Conservation (phyloP, 2,888 invertebrate species). For the Nycteola revayana region DNA sequence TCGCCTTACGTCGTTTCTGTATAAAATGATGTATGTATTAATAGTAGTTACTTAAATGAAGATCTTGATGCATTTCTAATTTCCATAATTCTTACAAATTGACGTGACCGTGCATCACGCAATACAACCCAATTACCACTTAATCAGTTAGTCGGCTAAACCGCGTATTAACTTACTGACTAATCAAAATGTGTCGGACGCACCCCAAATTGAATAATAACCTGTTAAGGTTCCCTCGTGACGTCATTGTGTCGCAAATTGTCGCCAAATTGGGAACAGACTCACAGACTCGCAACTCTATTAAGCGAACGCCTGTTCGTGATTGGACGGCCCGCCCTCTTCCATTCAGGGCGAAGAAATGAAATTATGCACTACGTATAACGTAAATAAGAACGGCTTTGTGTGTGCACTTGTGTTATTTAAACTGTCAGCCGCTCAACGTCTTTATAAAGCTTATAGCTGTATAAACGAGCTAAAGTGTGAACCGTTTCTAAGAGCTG, state of each 20-base stretch:
- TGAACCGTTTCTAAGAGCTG: too few relatives aligned
- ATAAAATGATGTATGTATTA: too few relatives aligned
- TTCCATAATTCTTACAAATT: too few relatives aligned
- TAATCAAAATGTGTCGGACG: constrained; percentile 73
- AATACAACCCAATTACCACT: constrained; percentile 23
- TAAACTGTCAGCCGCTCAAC: constrained; percentile 43
- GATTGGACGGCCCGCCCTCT: constrained; percentile 74
- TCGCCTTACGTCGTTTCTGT: too few relatives aligned
- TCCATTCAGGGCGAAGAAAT: constrained; percentile 61
- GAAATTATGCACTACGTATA: constrained; percentile 67
- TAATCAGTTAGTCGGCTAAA: constrained; percentile 34
- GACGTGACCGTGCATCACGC: constrained; percentile 7
- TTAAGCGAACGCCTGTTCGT: constrained; percentile 69
- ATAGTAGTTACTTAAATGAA: too few relatives aligned
- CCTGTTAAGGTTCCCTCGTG: constrained; percentile 63
- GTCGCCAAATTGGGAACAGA: constrained; percentile 75
- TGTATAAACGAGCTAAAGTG: too few relatives aligned
- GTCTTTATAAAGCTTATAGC: neutral
- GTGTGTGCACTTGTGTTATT: constrained; percentile 55
- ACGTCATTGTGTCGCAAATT: constrained; percentile 74
- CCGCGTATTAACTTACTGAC: constrained; percentile 65
- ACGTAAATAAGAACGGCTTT: constrained; percentile 67
- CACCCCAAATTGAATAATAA: constrained; percentile 76
- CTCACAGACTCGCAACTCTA: constrained; percentile 64
- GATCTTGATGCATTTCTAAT: too few relatives aligned